Evolutionary conservation across 2,888 invertebrate genomes (phyloP).

Genomic region (Hylaea fasciaria): DNA sequence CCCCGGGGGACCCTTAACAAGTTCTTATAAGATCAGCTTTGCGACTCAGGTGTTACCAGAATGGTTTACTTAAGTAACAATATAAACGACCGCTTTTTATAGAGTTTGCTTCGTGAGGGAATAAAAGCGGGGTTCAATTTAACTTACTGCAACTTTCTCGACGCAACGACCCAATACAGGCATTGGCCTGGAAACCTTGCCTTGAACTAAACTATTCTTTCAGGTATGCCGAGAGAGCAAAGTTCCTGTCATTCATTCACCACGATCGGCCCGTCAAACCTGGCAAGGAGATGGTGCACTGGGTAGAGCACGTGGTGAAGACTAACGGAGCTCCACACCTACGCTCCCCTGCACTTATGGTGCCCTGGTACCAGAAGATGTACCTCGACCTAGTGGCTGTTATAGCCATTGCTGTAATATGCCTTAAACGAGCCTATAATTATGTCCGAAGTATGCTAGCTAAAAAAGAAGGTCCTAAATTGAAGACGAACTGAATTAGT

Average conservation of each 20-base stretch:
- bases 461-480: not conserved
- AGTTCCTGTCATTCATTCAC: slow-evolving; percentile 53
- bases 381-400: slow-evolving; percentile 51
- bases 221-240: slow-evolving; percentile 52
- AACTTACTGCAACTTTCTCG: no score
- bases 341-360: slow-evolving; percentile 54
- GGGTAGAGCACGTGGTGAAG: slow-evolving; percentile 57
- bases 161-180: no score
- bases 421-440: slow-evolving; percentile 1
- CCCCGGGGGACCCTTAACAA: no score
- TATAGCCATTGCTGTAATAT: slow-evolving; percentile 9
- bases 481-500: slow-evolving; percentile 5
- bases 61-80: no score
- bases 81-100: no score
- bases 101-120: no score
- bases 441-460: not conserved
- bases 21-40: no score
- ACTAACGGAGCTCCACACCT: slow-evolving; percentile 58
- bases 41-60: no score
- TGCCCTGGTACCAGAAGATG: slow-evolving; percentile 59
- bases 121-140: no score
- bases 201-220: slow-evolving; percentile 5
- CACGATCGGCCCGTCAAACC: slow-evolving; percentile 56
- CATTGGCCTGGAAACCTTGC: not conserved
- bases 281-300: slow-evolving; percentile 54